Base-by-base conservation (phyloP, 2,113 vertebrate species). In the Mus musculus region DNA sequence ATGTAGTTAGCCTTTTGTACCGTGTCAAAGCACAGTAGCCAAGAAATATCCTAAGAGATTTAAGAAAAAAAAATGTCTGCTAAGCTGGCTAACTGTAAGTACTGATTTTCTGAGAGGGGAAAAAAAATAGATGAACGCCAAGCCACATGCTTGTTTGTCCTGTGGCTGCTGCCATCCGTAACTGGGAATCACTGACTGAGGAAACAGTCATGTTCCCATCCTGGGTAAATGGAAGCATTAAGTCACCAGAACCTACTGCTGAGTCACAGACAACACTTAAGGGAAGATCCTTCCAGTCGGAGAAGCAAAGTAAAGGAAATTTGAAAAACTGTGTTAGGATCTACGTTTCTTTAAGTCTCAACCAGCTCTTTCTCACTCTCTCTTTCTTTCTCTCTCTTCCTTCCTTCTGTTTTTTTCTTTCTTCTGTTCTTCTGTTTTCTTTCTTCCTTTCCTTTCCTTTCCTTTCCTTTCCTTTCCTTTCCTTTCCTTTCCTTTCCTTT, bases 251-350 rank as follows among this genome's bases (percentile, higher is more conserved):
- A 95, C 63, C 0, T 94, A 59, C 89, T 92, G 67, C 1, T 67
- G 81, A 97, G 59, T 97, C 95, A 95, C 22, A 94, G 97, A 96
- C 92, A 96, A 95, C 95, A 97, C 67, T 95, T 95, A 96, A 13
- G 36, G 96, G 86, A 97, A 96, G 72, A 94, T 59, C 85, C 63
- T 52, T 81, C 6, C 1, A 93, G 90, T 93, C 95, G 96, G 76
- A 86, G 93, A 87, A 90, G 93, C 97, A 95, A 92, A 95, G 36
- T 59, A 90, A 95, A 52, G 94, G 77, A 97, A 94, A 94, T 97
- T 96, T 96, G 98, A 97, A 95, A 56, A 59, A 77, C 95, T 91
- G 95, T 89, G 71, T 80, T 91, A 91, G 93, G 7, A 82, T 96
- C 95, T 30, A 67, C 96, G 89, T 97, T 87, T 87, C 81, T 77